phyloP scores from a whole-genome alignment of 2,797 vertebrate genomes.

The Falco columbarius region DNA sequence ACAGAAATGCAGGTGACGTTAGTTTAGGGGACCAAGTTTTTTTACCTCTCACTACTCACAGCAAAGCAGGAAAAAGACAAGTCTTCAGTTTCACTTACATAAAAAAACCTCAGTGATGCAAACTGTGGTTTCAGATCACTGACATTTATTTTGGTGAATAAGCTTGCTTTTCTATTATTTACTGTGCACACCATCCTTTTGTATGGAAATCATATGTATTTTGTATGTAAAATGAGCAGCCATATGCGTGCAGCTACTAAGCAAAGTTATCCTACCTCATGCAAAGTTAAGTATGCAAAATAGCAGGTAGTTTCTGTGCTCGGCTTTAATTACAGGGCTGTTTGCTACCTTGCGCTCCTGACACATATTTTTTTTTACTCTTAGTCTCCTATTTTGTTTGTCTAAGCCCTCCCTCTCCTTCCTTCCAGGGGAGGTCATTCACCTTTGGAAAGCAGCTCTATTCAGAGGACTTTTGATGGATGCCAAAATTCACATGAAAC shows the following conservation, averaged over 20 bases:
- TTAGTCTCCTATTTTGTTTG: not conserved
- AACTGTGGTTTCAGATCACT: not conserved
- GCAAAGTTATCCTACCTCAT: not conserved
- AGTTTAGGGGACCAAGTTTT: not conserved
- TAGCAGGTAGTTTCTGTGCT: not conserved
- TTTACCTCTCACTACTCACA: not conserved
- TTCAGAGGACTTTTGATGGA: not conserved
- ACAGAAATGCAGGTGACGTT: not conserved
- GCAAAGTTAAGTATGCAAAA: not conserved
- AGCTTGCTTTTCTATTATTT: not conserved
- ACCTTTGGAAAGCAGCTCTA: not conserved
- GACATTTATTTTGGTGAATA: not conserved
- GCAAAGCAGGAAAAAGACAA: not conserved
- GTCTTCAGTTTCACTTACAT: not conserved
- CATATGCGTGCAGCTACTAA: not conserved
- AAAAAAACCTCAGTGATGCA: not conserved
- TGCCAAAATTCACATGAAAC: not conserved
- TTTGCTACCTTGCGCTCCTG: not conserved
- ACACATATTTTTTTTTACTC: not conserved
- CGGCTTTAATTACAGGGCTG: not conserved
- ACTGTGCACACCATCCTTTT: not conserved
- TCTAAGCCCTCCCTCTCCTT: constrained; percentile 5
- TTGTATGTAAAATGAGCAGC: not conserved
- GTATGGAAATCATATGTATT: not conserved
- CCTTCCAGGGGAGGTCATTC: not conserved